Evolutionary conservation across 1,140 invertebrate genomes (phyloP), one percentile per base, ranked within the genome.

Genomic region (Panagrolaimus sp.): DNA sequence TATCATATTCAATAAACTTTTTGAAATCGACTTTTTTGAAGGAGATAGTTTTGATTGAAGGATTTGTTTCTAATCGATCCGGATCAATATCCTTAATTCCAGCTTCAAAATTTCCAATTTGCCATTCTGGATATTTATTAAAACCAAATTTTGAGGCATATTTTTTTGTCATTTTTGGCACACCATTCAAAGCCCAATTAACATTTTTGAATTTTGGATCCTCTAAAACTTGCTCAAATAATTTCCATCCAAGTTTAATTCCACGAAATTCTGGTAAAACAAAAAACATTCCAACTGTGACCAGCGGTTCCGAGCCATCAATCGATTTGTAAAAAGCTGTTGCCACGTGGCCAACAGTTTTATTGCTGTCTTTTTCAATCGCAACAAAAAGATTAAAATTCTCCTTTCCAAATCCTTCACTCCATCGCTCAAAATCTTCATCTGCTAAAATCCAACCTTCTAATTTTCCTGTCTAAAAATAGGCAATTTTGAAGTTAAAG

Each of bases 211-310:
- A 58, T 58, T 28, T 5, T 24, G 52, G 52, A 58, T 58, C 52
- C 5, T 21, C 1, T 21, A 58, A 6, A 10, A 58, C 52, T 21
- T 58, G 21, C 17, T 58, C 52, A 28, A 58, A 58, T 6, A 58
- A n/a, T 2, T 26, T 58, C 12, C 21, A 17, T 2, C 52, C 52
- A 0, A 58, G 17, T 4, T n/a, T n/a, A 28, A 21, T 5, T 8
- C 52, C 52, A 58, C 52, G 52, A 17, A 26, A 58, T 24, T 58
- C 52, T 28, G 15, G 52, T 10, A 8, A 1, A 14, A 58, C 28
- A 21, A 58, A 58, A 17, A 58, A 58, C 52, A 58, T 58, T 4
- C 52, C 52, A 58, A 58, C 52, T 21, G 52, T 58, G 14, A 58
- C 52, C 8, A 58, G n/a, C 17, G 52, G 52, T 3, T 21, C 21